Conservation (phyloP, 2,113 vertebrate genomes). For the Forbesichthys papilliferus region DNA sequence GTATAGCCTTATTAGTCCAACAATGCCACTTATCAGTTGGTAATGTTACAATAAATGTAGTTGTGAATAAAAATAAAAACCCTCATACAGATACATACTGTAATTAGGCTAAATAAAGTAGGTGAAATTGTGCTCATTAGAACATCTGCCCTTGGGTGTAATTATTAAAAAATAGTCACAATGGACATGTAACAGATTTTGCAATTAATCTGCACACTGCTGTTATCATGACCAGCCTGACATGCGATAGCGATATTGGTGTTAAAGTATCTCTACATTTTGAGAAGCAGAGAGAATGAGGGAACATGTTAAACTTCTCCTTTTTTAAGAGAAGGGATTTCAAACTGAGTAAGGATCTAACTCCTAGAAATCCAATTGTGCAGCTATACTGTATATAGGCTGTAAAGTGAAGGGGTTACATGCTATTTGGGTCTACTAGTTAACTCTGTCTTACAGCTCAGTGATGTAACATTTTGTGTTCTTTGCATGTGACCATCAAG, state of each 20-base stretch:
- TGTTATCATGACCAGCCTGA: background rate
- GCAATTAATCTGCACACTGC: background rate
- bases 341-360: constrained; percentile 11
- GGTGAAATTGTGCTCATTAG: too few species aligned
- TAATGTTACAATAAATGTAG: too few species aligned
- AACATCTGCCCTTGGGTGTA: too few species aligned
- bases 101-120: too few species aligned
- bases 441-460: constrained; percentile 8
- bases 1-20: too few species aligned
- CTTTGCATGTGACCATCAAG: background rate
- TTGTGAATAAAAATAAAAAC: too few species aligned
- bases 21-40: too few species aligned
- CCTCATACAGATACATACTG: too few species aligned
- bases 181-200: too few species aligned
- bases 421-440: constrained; percentile 23
- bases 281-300: background rate
- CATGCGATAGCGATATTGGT: background rate
- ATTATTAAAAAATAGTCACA: too few species aligned
- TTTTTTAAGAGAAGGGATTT: background rate
- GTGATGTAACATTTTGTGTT: background rate
- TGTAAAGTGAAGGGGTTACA: constrained; percentile 15
- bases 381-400: constrained; percentile 21
- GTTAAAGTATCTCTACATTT: background rate
- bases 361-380: constrained; percentile 33
- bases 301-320: background rate